A percentile compares a stretch with the other conserved stretches of the same genome.
phyloP scores from a whole-genome alignment of 92 coral and sea anemone species.

The Anthopleura xanthogrammica region DNA sequence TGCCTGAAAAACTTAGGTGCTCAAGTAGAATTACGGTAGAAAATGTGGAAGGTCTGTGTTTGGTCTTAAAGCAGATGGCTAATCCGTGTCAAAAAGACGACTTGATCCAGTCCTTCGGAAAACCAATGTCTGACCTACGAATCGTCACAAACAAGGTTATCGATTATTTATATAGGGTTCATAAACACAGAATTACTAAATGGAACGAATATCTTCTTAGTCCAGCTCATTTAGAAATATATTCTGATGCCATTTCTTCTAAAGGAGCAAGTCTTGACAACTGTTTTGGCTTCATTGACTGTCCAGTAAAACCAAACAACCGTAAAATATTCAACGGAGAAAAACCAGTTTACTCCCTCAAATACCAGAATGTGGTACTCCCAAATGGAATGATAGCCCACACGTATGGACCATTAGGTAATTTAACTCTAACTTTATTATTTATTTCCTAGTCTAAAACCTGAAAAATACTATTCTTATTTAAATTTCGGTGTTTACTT shows the following conservation, averaged over 20 bases:
- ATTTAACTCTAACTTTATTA: too few species aligned
- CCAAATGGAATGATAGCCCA: slow-evolving; percentile 10
- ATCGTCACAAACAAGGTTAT: not conserved
- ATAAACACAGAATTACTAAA: slow-evolving; percentile 1
- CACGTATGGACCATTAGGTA: slow-evolving; percentile 11
- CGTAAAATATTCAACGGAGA: slow-evolving; percentile 4
- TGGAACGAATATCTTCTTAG: slow-evolving; percentile 1
- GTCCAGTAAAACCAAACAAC: not conserved
- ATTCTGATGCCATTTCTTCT: not conserved
- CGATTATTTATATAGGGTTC: not conserved
- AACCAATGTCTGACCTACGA: not conserved
- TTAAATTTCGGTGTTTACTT: not conserved
- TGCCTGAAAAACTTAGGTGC: not conserved
- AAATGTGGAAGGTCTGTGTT: not conserved
- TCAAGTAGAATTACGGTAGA: not conserved
- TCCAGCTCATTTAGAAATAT: not conserved
- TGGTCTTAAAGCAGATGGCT: not conserved
- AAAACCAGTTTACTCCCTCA: slow-evolving; percentile 7
- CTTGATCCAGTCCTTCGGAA: not conserved
- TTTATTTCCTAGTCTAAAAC: not conserved
- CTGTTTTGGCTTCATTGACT: slow-evolving; percentile 5
- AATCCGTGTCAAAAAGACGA: not conserved
- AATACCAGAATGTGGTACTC: slow-evolving; percentile 2
- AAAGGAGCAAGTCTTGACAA: not conserved
- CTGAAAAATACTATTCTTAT: not conserved